Conservation (phyloP, 2,797 vertebrate genomes). For the Sitta carolinensis region DNA sequence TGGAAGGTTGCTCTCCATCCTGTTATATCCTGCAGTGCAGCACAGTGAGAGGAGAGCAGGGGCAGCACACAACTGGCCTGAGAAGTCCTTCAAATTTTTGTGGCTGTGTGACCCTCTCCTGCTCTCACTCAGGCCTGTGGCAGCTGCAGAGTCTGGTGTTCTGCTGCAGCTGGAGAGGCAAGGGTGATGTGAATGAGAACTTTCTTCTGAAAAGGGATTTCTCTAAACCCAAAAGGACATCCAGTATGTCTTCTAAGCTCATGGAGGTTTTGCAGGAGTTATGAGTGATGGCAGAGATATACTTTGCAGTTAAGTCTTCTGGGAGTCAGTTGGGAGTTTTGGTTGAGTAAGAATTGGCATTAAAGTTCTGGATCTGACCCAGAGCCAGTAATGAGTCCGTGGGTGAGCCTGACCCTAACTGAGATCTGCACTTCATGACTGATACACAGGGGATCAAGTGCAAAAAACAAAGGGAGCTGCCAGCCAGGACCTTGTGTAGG, state of each 20-base stretch:
- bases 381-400: not conserved
- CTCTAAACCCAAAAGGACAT: not conserved
- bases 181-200: not conserved
- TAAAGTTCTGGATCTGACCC: not conserved
- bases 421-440: not conserved
- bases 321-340: not conserved
- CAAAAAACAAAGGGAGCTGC: not conserved
- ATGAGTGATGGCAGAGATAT: not conserved
- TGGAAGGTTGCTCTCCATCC: not conserved
- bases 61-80: not conserved
- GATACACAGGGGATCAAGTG: not conserved
- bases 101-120: not conserved
- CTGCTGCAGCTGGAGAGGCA: not conserved
- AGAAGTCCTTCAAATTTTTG: not conserved
- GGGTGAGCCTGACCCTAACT: not conserved
- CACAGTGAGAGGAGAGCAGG: not conserved
- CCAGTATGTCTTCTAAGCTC: not conserved
- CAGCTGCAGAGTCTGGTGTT: not conserved
- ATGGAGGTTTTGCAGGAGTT: slow-evolving; percentile 9
- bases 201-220: not conserved
- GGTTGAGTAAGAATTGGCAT: not conserved
- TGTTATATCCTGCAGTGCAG: not conserved
- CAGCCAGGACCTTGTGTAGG: not conserved
- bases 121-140: not conserved
- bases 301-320: not conserved